Conservation (phyloP, 2,113 vertebrate species). For the Gymnorhina tibicen region DNA sequence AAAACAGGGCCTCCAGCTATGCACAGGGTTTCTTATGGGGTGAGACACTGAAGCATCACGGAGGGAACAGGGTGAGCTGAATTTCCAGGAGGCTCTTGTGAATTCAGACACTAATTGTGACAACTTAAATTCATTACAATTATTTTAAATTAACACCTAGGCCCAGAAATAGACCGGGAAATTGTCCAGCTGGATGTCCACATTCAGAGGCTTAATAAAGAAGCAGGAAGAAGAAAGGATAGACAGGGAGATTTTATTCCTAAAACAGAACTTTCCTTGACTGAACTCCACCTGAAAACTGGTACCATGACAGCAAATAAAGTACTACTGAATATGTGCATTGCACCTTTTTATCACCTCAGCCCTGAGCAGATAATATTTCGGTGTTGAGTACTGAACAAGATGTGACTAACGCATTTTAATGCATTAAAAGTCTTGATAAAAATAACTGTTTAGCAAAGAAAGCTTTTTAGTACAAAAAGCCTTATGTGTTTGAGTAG, state of each 20-base stretch:
- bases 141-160: background rate
- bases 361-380: background rate
- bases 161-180: background rate
- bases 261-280: background rate
- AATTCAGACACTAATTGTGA: background rate
- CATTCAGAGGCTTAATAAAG: background rate
- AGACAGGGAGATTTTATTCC: background rate
- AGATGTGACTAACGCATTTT: slow-evolving; percentile 39
- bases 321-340: background rate
- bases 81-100: background rate
- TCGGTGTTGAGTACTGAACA: background rate
- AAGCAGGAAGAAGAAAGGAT: background rate
- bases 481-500: background rate
- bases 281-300: background rate
- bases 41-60: background rate
- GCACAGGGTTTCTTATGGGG: background rate
- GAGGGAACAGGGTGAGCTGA: background rate
- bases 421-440: slow-evolving; percentile 28
- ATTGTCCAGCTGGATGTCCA: background rate
- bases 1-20: background rate
- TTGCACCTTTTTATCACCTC: slow-evolving; percentile 31
- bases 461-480: slow-evolving; percentile 45
- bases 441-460: slow-evolving; percentile 52
- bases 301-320: background rate
- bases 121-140: background rate